Evolutionary conservation across 2,888 invertebrate species (phyloP), one percentile per base, ranked within the genome.

Genomic region (Lithophane ornitopus): DNA sequence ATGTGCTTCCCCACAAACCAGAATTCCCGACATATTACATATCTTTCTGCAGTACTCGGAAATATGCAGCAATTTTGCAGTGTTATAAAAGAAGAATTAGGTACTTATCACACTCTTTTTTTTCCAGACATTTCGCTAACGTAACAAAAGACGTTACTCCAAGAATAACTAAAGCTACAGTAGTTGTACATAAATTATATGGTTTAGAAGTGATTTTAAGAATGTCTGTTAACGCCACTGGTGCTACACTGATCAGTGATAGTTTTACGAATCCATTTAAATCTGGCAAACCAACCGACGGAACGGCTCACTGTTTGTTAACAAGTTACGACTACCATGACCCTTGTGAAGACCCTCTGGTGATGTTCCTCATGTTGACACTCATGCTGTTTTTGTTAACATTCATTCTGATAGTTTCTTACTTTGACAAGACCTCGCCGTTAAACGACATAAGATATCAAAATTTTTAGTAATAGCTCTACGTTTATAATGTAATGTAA

Each of bases 321-420:
- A 69, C 62, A 41, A 85, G 76, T 8, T 69, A 72, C 7, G 73
- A 87, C 26, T 92, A 78, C 70, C 66, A 74, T n/a, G 71, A 79
- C 0, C 85, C 88, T 0, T 93, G 92, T 66, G 76, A 87, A 7
- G 80, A 89, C 6, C 56, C 9, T 0, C 49, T 82, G 1, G n/a
- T 89, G 0, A 66, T 90, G 0, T 52, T 85, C 0, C 34, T 89
- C 0, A 76, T 90, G 78, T 63, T 86, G 0, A 49, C 85, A 0
- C 1, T 91, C 0, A 76, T 90, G n/a, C 11, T 89, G n/a, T 89
- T 92, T 22, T 67, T 73, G 0, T 41, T 86, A 2, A 75, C 80
- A 0, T 0, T 85, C 1, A 72, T 90, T 3, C 14, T 82, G 7
- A 74, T 90, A 3, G 67, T 72, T 8, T 82, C 79, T 41, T 87